A percentile compares a stretch with the other conserved stretches of the same genome.
phyloP scores from a whole-genome alignment of 1,140 invertebrate genomes.

The Periplaneta americana region DNA sequence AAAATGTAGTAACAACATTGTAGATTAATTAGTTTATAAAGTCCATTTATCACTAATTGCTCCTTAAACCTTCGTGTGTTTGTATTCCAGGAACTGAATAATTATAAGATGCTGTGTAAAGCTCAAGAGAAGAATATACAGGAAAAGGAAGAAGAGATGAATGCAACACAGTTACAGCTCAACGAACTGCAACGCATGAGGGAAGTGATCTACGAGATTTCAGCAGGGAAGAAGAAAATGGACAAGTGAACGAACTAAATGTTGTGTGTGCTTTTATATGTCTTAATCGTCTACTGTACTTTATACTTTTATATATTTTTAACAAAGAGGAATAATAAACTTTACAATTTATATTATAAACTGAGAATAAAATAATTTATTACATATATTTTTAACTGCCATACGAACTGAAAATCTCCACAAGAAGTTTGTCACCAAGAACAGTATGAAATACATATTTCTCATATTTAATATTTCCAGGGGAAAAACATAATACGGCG shows the following conservation, averaged over 20 bases:
- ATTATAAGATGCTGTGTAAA: background rate
- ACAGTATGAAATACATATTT: too few species aligned
- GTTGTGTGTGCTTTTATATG: background rate
- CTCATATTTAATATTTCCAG: too few species aligned
- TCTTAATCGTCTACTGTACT: too few species aligned
- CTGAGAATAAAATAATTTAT: too few species aligned
- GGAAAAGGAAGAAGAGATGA: slow-evolving; percentile 10
- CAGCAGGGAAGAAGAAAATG: slow-evolving; percentile 11
- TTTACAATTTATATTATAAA: too few species aligned
- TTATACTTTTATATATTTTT: too few species aligned
- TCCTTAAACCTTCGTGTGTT: background rate
- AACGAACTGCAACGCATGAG: slow-evolving; percentile 13
- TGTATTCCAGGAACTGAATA: background rate
- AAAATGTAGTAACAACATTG: background rate
- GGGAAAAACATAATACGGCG: too few species aligned
- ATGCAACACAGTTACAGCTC: background rate
- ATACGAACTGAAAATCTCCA: too few species aligned
- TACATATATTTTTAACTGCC: too few species aligned
- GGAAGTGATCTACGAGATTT: slow-evolving; percentile 16
- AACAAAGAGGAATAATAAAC: too few species aligned
- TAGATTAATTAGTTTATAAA: background rate
- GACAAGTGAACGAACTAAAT: background rate
- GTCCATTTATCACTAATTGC: background rate
- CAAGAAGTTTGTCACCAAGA: too few species aligned
- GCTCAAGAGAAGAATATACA: background rate